Conservation (phyloP, 2,888 invertebrate species). For the Urechis unicinctus region DNA sequence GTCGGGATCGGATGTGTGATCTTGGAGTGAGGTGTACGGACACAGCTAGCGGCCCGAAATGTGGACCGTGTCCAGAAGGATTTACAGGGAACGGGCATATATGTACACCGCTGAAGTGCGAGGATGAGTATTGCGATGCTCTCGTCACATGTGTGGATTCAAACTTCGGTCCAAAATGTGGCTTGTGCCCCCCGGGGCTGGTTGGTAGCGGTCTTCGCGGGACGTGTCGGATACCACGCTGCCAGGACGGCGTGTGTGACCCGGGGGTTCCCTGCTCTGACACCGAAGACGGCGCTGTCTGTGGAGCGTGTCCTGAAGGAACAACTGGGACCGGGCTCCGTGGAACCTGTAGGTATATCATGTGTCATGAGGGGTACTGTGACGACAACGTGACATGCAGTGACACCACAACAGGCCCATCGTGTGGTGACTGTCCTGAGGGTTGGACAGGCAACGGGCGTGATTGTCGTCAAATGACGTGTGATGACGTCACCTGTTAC, state of each 20-base stretch:
- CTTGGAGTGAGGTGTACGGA: not conserved
- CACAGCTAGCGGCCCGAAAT: not conserved
- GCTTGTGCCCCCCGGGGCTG: slow-evolving; percentile 31
- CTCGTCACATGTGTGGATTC: slow-evolving; percentile 35
- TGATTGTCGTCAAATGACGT: not conserved
- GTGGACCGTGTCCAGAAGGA: not conserved
- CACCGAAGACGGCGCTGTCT: not conserved
- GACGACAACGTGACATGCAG: slow-evolving; percentile 23
- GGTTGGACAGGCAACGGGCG: not conserved
- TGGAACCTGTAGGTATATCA: not conserved
- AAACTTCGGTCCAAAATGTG: slow-evolving; percentile 24
- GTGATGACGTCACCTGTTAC: not conserved
- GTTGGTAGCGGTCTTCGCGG: slow-evolving; percentile 56
- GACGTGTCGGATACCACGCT: slow-evolving; percentile 6
- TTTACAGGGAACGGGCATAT: not conserved
- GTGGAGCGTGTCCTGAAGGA: not conserved
- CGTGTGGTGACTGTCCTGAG: slow-evolving; percentile 52
- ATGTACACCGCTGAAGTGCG: slow-evolving; percentile 56
- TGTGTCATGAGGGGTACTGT: slow-evolving; percentile 28
- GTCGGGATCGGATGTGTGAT: not conserved
- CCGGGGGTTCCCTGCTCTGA: not conserved
- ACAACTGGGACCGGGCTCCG: not conserved
- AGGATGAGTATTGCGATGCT: slow-evolving; percentile 65
- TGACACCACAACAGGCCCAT: slow-evolving; percentile 11
- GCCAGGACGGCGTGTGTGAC: not conserved